Base-by-base conservation (phyloP, 1,140 invertebrate genomes). In the Acromyrmex heyeri region DNA sequence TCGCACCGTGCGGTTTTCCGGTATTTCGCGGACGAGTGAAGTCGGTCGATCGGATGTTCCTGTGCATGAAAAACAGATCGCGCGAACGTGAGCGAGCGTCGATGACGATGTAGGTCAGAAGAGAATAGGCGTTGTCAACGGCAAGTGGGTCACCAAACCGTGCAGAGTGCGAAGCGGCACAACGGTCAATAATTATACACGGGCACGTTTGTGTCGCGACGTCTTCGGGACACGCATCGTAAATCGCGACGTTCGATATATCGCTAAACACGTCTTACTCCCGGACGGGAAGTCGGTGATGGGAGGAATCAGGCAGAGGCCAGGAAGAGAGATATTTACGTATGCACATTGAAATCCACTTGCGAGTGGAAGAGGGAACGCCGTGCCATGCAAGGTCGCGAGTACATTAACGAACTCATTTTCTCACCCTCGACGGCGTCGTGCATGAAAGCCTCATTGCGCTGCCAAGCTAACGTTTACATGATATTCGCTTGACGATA, bases 51-150 rank as follows among this genome's bases (percentile, higher is more conserved):
- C 78, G 78, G 78, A 72, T 72, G 67, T 61, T 75, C 69, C 79
- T 18, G 18, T 50, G 77, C 12, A 75, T 38, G 79, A 55, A 61
- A 83, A 83, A 83, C 79, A 61, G 69, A 73, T 83, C 38, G 30
- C 21, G 10, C 48, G 79, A 59, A 18, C 64, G 48, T 50, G 48
- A 50, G 21, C 64, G 79, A 75, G 30, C 64, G 77, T n/a, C 79
- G 62, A 53, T n/a, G 69, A 83, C 38, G 55, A 83, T 78, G 72
- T 85, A 65, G 82, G 82, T 78, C 75, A 85, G 73, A 67, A 44
- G 59, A 85, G 82, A 78, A 77, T 85, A 85, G 82, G 59, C 75
- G 82, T 76, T 85, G 82, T 76, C 82, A 85, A 78, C 30, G 82
- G 61, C 62, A 85, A 78, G 76, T 79, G 75, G 73, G 73, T 79